Conservation (phyloP, 2,888 invertebrate genomes). For the Spialia ferax region DNA sequence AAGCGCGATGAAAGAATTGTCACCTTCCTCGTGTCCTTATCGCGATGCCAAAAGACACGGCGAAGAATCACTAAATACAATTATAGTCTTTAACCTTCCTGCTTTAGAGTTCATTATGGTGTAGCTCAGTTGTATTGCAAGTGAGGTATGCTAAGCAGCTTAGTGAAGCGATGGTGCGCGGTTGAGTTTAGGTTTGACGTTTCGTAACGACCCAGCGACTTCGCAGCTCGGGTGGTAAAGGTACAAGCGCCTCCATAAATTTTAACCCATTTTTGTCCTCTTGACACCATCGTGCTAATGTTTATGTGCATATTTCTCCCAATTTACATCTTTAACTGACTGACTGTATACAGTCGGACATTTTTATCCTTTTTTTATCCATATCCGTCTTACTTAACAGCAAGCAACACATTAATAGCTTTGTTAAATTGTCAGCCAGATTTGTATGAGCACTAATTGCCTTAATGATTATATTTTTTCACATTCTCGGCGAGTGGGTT, state of each 20-base stretch:
- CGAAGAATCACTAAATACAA: slow-evolving; percentile 38
- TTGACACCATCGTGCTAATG: background rate
- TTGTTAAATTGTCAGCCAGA: slow-evolving; percentile 69
- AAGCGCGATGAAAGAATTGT: slow-evolving; percentile 81
- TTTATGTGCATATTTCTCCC: slow-evolving; percentile 5
- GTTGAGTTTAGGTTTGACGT: slow-evolving; percentile 75
- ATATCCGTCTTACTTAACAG: too few species aligned
- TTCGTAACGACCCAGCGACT: slow-evolving; percentile 72
- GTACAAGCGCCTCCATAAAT: slow-evolving; percentile 55
- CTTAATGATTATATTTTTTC: slow-evolving; percentile 80
- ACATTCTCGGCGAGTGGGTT: slow-evolving; percentile 77
- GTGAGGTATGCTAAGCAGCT: slow-evolving; percentile 79
- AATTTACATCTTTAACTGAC: background rate
- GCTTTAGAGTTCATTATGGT: slow-evolving; percentile 55
- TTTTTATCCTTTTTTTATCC: too few species aligned
- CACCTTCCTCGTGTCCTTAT: slow-evolving; percentile 76
- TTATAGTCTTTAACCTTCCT: slow-evolving; percentile 48
- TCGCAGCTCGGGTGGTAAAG: slow-evolving; percentile 50
- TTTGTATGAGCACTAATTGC: slow-evolving; percentile 79
- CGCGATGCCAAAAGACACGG: slow-evolving; percentile 82
- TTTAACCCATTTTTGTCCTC: slow-evolving; percentile 4
- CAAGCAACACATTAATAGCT: slow-evolving; percentile 68
- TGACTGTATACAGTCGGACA: background rate
- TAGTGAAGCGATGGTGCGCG: slow-evolving; percentile 72
- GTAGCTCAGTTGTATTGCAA: slow-evolving; percentile 45